phyloP scores from a whole-genome alignment of 2,888 invertebrate genomes.

The Saturnia pavonia region DNA sequence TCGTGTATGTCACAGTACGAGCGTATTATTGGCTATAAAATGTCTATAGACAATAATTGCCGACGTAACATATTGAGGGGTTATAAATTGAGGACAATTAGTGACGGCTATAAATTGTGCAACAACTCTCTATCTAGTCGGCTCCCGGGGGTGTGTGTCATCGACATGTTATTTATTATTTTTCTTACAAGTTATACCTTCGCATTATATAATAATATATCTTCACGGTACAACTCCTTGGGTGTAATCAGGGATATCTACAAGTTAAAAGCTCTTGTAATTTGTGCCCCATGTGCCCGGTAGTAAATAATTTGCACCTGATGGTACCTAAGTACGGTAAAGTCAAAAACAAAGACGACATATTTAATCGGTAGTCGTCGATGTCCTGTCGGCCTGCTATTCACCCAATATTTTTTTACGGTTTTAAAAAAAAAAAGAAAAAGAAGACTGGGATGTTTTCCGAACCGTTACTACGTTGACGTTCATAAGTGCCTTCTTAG shows the following conservation, averaged over 20 bases:
- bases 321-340: too few relatives aligned
- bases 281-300: background rate
- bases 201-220: background rate
- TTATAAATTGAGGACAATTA: constrained; percentile 71
- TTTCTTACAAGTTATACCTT: constrained; percentile 46
- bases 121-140: constrained; percentile 41
- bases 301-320: too few relatives aligned
- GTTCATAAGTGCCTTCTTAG: too few relatives aligned
- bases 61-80: constrained; percentile 23
- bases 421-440: too few relatives aligned
- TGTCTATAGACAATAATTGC: constrained; percentile 17
- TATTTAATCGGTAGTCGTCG: too few relatives aligned
- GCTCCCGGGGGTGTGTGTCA: constrained; percentile 69
- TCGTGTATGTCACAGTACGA: constrained; percentile 9
- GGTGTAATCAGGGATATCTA: background rate
- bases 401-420: too few relatives aligned
- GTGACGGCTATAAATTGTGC: constrained; percentile 60
- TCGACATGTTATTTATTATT: constrained; percentile 65
- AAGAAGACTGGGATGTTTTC: too few relatives aligned
- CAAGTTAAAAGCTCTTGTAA: background rate
- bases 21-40: constrained; percentile 24
- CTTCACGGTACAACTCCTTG: background rate
- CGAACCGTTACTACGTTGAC: too few relatives aligned
- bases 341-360: too few relatives aligned
- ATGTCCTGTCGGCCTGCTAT: too few relatives aligned